Percentiles rank a stretch among this genome's conserved stretches.
Evolutionary conservation across 2,113 vertebrate genomes (phyloP).

Genomic region (Telmatochromis sp.): DNA sequence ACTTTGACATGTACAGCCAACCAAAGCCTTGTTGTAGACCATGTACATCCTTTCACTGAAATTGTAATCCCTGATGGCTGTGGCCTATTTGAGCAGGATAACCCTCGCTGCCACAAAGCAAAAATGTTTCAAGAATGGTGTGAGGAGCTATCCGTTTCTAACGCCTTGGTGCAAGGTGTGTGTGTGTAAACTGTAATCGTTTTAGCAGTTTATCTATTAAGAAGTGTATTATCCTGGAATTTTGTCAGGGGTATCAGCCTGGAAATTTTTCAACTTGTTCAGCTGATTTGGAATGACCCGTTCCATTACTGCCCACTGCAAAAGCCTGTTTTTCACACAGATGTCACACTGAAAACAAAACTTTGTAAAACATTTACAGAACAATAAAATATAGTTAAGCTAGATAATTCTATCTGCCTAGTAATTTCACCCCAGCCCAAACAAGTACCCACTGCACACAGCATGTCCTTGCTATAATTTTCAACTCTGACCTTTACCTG

Average conservation of each 20-base stretch:
- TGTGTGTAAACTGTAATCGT: not conserved
- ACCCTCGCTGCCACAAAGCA: not conserved
- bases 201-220: not conserved
- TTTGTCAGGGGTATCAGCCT: not conserved
- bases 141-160: accelerated
- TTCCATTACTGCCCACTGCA: not conserved
- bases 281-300: not conserved
- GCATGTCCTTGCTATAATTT: not conserved
- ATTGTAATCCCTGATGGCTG: not conserved
- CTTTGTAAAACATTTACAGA: not conserved
- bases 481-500: not conserved
- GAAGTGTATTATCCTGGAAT: not conserved
- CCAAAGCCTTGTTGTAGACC: not conserved
- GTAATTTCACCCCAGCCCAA: not conserved
- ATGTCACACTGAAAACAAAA: not conserved
- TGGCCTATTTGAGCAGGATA: not conserved
- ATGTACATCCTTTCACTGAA: not conserved
- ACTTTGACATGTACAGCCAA: not conserved
- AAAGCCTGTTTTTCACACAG: not conserved
- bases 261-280: not conserved
- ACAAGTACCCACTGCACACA: not conserved
- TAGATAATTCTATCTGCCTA: not conserved
- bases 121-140: not conserved
- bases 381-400: not conserved
- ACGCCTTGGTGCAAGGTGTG: not conserved